These are phyloP conservation scores for Panthera leo DNA, from an alignment of 2,113 vertebrate species.

Conservation along the genomic window DNA sequence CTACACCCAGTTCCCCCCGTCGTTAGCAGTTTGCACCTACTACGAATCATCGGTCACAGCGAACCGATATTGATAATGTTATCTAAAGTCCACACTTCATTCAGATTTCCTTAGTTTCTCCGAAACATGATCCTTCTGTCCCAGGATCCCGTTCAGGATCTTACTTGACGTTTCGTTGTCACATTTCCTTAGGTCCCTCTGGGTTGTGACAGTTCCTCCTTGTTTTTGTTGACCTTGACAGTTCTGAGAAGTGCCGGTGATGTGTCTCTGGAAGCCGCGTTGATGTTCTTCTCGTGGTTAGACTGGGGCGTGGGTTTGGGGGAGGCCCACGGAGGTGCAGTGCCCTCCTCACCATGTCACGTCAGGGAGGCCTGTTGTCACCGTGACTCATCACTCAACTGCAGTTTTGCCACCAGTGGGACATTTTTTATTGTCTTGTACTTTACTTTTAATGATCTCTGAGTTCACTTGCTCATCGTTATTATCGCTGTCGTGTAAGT, in stretches of 20 bases:
- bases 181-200: not conserved
- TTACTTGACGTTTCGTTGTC: too few relatives aligned
- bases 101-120: not conserved
- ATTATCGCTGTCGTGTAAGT: not conserved
- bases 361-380: not conserved
- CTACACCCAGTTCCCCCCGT: accelerated
- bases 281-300: not conserved
- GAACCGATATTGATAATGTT: not conserved
- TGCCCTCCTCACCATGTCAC: not conserved
- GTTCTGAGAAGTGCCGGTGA: too few relatives aligned
- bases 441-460: not conserved
- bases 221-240: not conserved
- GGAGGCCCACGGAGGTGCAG: not conserved
- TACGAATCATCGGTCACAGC: not conserved
- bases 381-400: not conserved
- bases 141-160: not conserved
- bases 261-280: too few relatives aligned
- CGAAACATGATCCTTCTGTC: not conserved
- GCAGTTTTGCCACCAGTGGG: not conserved
- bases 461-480: not conserved
- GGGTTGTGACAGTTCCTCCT: not conserved
- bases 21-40: not conserved
- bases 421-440: not conserved
- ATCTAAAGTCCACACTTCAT: not conserved
- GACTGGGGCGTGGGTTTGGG: not conserved